A percentile compares a stretch with the other conserved stretches of the same genome.
phyloP scores from a whole-genome alignment of 2,888 invertebrate genomes.

The Abrostola tripartita region DNA sequence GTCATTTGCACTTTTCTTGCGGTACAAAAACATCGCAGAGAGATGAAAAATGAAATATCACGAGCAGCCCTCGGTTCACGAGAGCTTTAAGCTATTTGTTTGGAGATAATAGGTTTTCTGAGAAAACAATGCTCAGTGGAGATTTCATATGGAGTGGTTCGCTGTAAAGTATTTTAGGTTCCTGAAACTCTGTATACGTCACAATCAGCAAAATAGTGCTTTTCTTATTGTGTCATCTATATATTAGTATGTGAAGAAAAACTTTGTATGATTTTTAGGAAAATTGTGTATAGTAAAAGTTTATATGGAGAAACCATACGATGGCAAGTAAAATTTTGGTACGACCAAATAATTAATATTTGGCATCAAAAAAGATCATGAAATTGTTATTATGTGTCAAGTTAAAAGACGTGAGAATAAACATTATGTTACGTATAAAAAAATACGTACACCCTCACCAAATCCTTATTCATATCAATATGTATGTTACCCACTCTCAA shows the following conservation, averaged over 20 bases:
- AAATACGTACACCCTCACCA: conserved; percentile 2
- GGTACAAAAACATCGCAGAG: conserved; percentile 74
- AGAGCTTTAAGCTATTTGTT: conserved; percentile 51
- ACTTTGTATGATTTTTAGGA: no score
- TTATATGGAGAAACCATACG: no score
- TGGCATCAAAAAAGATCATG: no score
- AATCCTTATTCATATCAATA: conserved; percentile 18
- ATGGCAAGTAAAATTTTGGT: no score
- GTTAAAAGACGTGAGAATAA: no score
- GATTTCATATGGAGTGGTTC: conserved; percentile 27
- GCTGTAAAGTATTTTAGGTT: conserved; percentile 18
- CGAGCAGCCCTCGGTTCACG: conserved; percentile 61
- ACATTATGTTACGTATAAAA: no score
- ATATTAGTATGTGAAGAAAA: no score
- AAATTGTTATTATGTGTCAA: no score
- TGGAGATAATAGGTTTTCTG: conserved; percentile 51
- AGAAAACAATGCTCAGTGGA: conserved; percentile 46
- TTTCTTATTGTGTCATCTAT: neutral
- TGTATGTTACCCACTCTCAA: conserved; percentile 8
- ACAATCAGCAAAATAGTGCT: conserved; percentile 19
- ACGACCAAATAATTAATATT: no score
- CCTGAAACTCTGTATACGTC: conserved; percentile 16
- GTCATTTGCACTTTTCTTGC: conserved; percentile 84
- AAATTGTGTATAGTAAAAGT: no score
- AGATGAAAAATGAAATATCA: conserved; percentile 86